Evolutionary conservation across 30 jellyfish, hydroid and myxozoan genomes (phyloP), one percentile per base, ranked within the genome.

Genomic region (Turritopsis rubra): DNA sequence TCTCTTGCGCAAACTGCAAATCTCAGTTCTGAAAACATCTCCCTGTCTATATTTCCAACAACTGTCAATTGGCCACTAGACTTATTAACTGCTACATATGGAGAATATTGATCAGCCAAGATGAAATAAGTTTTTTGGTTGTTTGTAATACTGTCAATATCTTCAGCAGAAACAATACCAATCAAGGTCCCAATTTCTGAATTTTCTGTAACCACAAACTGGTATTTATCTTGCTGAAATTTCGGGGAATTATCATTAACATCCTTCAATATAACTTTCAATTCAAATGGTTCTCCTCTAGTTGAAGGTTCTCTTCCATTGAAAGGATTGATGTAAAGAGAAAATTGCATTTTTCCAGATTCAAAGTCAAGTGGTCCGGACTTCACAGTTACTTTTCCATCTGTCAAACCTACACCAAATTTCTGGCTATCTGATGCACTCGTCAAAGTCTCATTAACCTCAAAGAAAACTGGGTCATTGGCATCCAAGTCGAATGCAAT

Each of bases 221-320:
- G 53, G 24, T 22, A 66, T 1, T 30, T 18, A 19, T 30, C 21
- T 18, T 84, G 29, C 1, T 65, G 19, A 70, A 90, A 90, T 23
- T n/a, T 81, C 5, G 97, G 95, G 18, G 92, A 84, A 79, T 87
- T 92, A 65, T 87, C 95, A 85, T 92, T 92, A 53, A 85, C 83
- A 79, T 87, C 98, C 52, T 60, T 54, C 7, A 91, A 21, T 13
- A 30, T 26, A 29, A 92, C 76, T 18, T 73, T 81, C 27, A 85
- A 84, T 1, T 28, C 53, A 23, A 88, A 79, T 7, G 27, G 52
- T 18, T 86, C 87, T 29, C 89, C 74, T 66, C 68, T 75, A 22
- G 90, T 52, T 16, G 68, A 0, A 4, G 94, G 21, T 71, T 68
- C 79, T 31, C 82, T 88, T 8, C 81, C 92, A 75, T 80, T 65